Evolutionary conservation across 2,888 invertebrate genomes (phyloP).

Genomic region (Dicroscelio sp.): DNA sequence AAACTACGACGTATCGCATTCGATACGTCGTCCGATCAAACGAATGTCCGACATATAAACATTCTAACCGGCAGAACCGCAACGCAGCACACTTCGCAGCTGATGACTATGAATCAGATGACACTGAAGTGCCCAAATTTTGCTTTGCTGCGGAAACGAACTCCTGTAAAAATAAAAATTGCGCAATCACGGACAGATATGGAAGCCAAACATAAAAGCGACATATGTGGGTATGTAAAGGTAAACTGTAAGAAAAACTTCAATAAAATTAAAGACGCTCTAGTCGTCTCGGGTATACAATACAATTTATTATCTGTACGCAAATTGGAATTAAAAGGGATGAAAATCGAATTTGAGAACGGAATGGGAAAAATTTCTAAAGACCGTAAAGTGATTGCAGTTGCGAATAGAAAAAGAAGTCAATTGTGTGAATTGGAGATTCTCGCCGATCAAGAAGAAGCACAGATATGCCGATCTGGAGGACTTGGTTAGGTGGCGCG

Average conservation of each 20-base stretch:
- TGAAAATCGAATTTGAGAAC: slow-evolving; percentile 81
- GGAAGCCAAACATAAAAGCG: background rate
- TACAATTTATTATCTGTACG: slow-evolving; percentile 81
- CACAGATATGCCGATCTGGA: background rate
- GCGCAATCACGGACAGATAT: background rate
- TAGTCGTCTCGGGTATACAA: slow-evolving; percentile 74
- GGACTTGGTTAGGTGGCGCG: too few species aligned
- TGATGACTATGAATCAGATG: background rate
- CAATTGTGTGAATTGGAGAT: slow-evolving; percentile 15
- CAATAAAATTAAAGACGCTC: slow-evolving; percentile 38
- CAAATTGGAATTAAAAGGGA: slow-evolving; percentile 56
- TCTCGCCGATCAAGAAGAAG: background rate
- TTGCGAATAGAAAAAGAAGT: slow-evolving; percentile 18
- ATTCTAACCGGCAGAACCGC: background rate
- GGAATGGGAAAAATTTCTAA: slow-evolving; percentile 80
- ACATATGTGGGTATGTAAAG: background rate
- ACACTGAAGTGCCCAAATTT: background rate
- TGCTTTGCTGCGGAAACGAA: background rate
- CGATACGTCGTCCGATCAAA: too few species aligned
- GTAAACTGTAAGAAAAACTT: background rate
- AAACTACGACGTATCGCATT: too few species aligned
- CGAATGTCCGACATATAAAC: background rate
- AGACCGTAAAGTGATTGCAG: slow-evolving; percentile 51
- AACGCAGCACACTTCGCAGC: background rate
- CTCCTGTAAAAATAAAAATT: background rate